Percentiles rank a stretch among this genome's conserved stretches.
Conservation (phyloP, 2,888 invertebrate species). For the Caenorhabditis wallacei region DNA sequence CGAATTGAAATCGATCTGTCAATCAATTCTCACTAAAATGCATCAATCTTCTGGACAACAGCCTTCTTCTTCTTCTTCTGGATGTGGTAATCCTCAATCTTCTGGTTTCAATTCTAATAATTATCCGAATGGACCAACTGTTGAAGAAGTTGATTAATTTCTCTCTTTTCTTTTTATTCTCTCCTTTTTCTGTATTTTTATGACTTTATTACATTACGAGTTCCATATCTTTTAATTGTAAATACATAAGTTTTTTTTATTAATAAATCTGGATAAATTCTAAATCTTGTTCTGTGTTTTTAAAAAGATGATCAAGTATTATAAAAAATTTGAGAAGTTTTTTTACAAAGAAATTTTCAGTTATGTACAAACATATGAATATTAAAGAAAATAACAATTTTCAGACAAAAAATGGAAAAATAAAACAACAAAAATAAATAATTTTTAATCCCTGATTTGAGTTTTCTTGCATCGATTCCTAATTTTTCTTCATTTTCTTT, state of each 20-base stretch:
- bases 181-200: neutral
- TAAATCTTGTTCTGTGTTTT: neutral
- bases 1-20: conserved; percentile 73
- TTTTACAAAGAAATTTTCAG: neutral
- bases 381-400: conserved; percentile 8
- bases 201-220: conserved; percentile 19
- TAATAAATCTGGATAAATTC: conserved; percentile 18
- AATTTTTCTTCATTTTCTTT: neutral
- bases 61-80: too few species aligned
- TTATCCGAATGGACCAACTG: conserved; percentile 76
- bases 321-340: neutral
- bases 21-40: conserved; percentile 75
- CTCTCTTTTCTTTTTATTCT: neutral
- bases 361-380: conserved; percentile 41
- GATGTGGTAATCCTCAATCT: conserved; percentile 69
- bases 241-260: neutral
- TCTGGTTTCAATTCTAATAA: conserved; percentile 59
- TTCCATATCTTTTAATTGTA: conserved; percentile 3
- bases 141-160: conserved; percentile 80
- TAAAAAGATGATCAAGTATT: neutral
- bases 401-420: neutral
- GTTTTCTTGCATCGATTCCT: conserved; percentile 26
- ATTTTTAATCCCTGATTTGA: conserved; percentile 50
- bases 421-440: conserved; percentile 17
- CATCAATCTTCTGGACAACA: conserved; percentile 66